Conservation (phyloP, 2,888 invertebrate species). For the Drosophila austrosaltans region DNA sequence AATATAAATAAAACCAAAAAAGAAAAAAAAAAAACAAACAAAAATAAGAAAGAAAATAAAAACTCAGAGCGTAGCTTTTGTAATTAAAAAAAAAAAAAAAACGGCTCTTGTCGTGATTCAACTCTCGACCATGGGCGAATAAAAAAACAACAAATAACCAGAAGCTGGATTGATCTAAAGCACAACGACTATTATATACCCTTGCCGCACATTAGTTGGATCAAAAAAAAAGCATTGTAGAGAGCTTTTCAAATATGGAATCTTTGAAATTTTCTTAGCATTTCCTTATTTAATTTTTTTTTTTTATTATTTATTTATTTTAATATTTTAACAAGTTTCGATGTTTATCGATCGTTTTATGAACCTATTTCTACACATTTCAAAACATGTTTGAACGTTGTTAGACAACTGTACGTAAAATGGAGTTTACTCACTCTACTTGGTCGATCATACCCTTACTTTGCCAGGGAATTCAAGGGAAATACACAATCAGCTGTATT, state of each 20-base stretch:
- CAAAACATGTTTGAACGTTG: too few relatives aligned
- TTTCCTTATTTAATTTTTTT: too few relatives aligned
- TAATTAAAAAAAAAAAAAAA: conserved; percentile 11
- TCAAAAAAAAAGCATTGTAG: too few relatives aligned
- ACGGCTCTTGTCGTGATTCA: conserved; percentile 1
- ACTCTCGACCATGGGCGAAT: conserved; percentile 14
- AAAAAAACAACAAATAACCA: not conserved
- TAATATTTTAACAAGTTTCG: too few relatives aligned
- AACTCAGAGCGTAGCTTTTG: conserved; percentile 14
- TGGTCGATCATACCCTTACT: not conserved
- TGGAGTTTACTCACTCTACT: too few relatives aligned
- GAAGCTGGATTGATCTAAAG: too few relatives aligned
- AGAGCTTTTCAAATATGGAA: too few relatives aligned
- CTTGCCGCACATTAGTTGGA: not conserved
- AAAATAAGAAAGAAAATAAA: not conserved
- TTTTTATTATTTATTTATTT: too few relatives aligned
- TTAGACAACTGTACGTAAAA: too few relatives aligned
- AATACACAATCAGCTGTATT: not conserved
- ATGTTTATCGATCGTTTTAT: too few relatives aligned
- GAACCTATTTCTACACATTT: too few relatives aligned
- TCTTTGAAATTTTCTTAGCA: too few relatives aligned
- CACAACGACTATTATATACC: not conserved
- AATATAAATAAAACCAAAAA: not conserved
- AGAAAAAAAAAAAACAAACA: not conserved
- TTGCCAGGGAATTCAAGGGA: not conserved